Evolutionary conservation across 2,797 vertebrate species (phyloP), one percentile per base, ranked within the genome.

Genomic region (Mormyrus proboscirostris): DNA sequence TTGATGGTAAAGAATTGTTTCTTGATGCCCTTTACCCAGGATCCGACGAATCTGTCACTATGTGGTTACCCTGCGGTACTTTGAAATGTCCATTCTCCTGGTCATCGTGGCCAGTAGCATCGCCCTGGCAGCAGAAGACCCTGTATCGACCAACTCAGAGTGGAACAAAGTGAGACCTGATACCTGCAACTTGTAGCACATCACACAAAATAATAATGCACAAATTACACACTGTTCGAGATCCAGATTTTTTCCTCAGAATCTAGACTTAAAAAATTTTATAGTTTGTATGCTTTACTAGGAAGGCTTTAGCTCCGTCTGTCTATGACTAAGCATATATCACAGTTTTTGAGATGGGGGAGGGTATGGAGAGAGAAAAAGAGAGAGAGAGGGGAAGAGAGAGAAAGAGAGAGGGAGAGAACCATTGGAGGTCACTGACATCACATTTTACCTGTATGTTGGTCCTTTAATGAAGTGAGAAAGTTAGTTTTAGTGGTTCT

Each of bases 71-170:
- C 93, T 99, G 91, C 97, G 98, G 88, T 99, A 99, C 95, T 99
- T 99, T 6, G 99, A 99, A 97, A 99, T 99, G 98, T 97, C 97
- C 94, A 99, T 99, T 92, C 98, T 99, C 1, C 96, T 99, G 87
- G 99, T 99, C 93, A 99, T 99, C 0, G 99, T 98, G 1, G 98
- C 98, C 14, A 99, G 99, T 95, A 99, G 99, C 95, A 98, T 99
- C 0, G 98, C 99, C 9, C 94, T 99, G 88, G 99, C 99, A 0
- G 98, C 98, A 0, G 99, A 99, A 93, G 99, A 99, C 90, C 99
- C 99, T 0, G 98, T 99, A 87, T 95, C 97, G 91, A 97, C 98
- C 93, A 98, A 97, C 94, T 99, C 99, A 0, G 97, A 99, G 88
- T 96, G 98, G 90, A 99, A 99, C 94, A 98, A 97, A 95, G 99